These are phyloP conservation scores for Proteles cristata DNA, from an alignment of 2,113 vertebrate genomes.

Conservation along the genomic window DNA sequence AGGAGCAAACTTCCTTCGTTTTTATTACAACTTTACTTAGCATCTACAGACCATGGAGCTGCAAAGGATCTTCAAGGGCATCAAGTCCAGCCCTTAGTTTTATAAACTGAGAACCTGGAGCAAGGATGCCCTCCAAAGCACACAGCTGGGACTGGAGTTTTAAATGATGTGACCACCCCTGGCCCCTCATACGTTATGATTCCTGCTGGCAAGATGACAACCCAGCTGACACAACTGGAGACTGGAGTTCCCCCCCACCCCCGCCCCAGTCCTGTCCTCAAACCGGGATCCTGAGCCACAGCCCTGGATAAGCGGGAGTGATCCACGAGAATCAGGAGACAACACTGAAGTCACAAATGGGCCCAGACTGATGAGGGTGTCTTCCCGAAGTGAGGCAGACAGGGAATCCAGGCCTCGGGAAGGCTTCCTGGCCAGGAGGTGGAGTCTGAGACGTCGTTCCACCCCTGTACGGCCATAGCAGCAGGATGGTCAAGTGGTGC, in stretches of 20 bases:
- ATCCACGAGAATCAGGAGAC: background rate
- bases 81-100: background rate
- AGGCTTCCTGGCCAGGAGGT: background rate
- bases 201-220: background rate
- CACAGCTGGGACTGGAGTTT: background rate
- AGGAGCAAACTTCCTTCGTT: background rate
- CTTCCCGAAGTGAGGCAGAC: background rate
- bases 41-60: background rate
- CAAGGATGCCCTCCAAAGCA: background rate
- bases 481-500: too few relatives aligned
- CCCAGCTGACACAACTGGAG: background rate
- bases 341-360: background rate
- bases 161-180: background rate
- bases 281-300: background rate
- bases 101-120: background rate
- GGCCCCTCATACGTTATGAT: background rate
- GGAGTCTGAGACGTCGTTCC: background rate
- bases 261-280: background rate
- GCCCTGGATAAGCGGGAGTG: background rate
- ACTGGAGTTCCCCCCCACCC: background rate
- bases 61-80: background rate
- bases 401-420: background rate
- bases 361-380: background rate
- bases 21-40: background rate
- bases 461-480: rapidly evolving